phyloP scores from a whole-genome alignment of 2,113 vertebrate species.

The Hippocampus barbouri region DNA sequence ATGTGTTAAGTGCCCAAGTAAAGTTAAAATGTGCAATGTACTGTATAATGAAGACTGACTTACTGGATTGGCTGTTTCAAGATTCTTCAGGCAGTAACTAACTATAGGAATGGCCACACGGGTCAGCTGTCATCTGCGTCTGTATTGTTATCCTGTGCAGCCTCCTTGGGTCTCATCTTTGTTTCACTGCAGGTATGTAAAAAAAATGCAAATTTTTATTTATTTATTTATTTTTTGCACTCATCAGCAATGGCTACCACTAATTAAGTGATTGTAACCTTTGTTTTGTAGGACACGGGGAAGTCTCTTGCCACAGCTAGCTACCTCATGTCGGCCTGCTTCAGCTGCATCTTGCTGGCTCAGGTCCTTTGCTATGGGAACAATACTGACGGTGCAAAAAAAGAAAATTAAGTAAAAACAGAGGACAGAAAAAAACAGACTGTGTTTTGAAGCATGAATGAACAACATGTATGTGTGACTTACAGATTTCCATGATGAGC shows the following conservation, averaged over 20 bases:
- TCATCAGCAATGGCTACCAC: background rate
- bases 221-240: background rate
- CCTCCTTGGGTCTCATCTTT: conserved; percentile 72
- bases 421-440: background rate
- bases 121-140: conserved; percentile 79
- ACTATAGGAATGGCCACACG: conserved; percentile 72
- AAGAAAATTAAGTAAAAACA: conserved; percentile 43
- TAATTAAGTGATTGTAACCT: background rate
- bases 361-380: conserved; percentile 77
- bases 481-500: background rate
- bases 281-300: conserved; percentile 69
- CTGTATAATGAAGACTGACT: background rate
- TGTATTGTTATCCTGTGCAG: conserved; percentile 67
- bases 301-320: conserved; percentile 63
- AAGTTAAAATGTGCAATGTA: background rate
- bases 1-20: background rate
- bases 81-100: conserved; percentile 75
- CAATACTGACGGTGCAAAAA: conserved; percentile 10
- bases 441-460: background rate
- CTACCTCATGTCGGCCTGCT: conserved; percentile 66
- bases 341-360: conserved; percentile 72
- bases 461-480: background rate
- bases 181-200: conserved; percentile 74
- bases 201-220: background rate
- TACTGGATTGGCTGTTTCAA: conserved; percentile 39